Base-by-base conservation (phyloP, 2,888 invertebrate genomes). In the Apamea monoglypha region DNA sequence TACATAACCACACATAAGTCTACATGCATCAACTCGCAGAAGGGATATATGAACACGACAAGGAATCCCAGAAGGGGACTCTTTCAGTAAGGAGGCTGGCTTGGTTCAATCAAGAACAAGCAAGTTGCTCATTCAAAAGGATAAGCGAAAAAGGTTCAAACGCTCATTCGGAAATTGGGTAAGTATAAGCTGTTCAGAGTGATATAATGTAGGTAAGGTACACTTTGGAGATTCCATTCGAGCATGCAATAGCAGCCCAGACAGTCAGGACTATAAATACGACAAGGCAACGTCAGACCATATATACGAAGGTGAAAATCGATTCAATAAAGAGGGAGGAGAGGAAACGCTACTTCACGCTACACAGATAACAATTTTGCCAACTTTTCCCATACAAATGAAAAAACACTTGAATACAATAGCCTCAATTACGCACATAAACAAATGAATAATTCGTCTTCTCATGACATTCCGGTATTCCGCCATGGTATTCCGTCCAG, bases 271-370 rank as follows among this genome's bases (percentile, higher is more conserved):
- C 59, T 80, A 80, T 73, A 69, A 84, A 72, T 40, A 84, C 63
- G 32, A 40, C 40, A 64, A 73, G 67, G 40, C 69, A 73, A 80
- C 73, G 50, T 56, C 72, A 84, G 68, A 61, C 63, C 50, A 80
- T 70, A 64, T 66, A 84, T 64, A 80, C 80, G 69, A 64, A 82
- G 85, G 73, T 82, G 82, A 80, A 82, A 82, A 82, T 84, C 85
- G 74, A 82, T 84, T 74, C 59, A 66, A 74, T 82, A 85, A 59
- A 84, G 79, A 63, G 68, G 85, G 81, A 63, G n/a, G 79, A 50
- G 80, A 78, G 44, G 66, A 73, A 73, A 61, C 50, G 74, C 29
- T 59, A 67, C 66, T 78, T 78, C 36, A 78, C 47, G 66, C 36
- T 69, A 68, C 80, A 80, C 16, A 32, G 63, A 70, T 73, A 83